These are phyloP conservation scores for Nephrotoma flavescens DNA, from an alignment of 2,888 invertebrate species.

Conservation along the genomic window DNA sequence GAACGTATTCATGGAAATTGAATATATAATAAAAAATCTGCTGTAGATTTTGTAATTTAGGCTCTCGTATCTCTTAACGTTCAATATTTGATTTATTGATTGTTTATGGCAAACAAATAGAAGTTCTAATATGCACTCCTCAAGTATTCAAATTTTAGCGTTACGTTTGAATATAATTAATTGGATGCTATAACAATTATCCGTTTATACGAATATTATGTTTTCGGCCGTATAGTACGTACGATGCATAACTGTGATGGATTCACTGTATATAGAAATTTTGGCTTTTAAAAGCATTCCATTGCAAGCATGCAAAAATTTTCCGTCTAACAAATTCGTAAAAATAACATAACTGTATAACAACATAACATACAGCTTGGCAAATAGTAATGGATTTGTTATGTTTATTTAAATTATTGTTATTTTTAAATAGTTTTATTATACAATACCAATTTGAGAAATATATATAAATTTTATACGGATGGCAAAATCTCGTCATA, in stretches of 20 bases:
- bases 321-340: background rate
- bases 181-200: background rate
- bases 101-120: background rate
- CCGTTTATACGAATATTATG: background rate
- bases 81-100: background rate
- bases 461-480: background rate
- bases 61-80: background rate
- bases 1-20: too few relatives aligned
- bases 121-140: background rate
- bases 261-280: background rate
- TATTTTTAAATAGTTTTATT: background rate
- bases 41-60: background rate
- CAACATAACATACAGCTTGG: background rate
- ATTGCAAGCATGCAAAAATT: background rate
- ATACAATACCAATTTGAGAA: background rate
- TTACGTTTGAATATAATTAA: background rate
- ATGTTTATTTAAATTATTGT: background rate
- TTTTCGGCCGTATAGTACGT: too few relatives aligned
- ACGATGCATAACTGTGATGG: background rate
- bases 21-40: background rate
- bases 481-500: background rate
- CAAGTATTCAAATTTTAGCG: background rate
- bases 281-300: background rate
- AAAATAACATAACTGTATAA: background rate
- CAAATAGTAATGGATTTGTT: background rate